Evolutionary conservation across 2,888 invertebrate species (phyloP), one percentile per base, ranked within the genome.

Genomic region (Calameuta pallipes): DNA sequence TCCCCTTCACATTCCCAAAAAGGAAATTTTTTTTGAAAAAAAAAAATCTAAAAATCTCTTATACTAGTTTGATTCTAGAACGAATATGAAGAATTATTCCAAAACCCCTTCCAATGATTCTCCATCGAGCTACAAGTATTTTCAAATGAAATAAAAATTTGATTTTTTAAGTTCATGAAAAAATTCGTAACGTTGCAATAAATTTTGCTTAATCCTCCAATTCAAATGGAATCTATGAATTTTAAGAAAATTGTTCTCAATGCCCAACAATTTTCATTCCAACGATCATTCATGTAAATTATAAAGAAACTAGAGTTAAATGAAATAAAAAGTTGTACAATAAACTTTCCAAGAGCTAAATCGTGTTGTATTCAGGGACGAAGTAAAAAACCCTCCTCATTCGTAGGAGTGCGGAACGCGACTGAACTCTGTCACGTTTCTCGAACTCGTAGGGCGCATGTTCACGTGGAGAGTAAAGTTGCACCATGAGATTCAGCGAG

Each of bases 361-460:
- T 23, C 23, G 56, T 56, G 23, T 23, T 23, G 6, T 6, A 9
- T 56, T 56, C 23, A 23, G 56, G 56, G 23, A 23, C 2, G 9
- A 56, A 23, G 23, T 56, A 23, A 34, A 71, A 31, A 34, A 71
- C 71, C 12, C 71, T 71, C 31, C 71, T 71, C 13, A 1, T 31
- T 71, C 31, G 71, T 15, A 13, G 71, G 33, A 33, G 71, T 71
- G 71, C 71, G 71, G 71, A 71, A 34, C 71, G 71, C 71, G 31
- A 71, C 71, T 71, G 71, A 71, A 34, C 71, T 71, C 71, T 23
- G 31, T 71, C 33, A 71, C 71, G 71, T 71, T 71, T 71, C 31
- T 3, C 56, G 56, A 56, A 23, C 56, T 23, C 56, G 23, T 56
- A 56, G 9, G 9, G 56, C 56, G 56, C 56, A 56, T 56, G 56